phyloP scores from a whole-genome alignment of 2,113 vertebrate species.

The Phaethon lepturus region DNA sequence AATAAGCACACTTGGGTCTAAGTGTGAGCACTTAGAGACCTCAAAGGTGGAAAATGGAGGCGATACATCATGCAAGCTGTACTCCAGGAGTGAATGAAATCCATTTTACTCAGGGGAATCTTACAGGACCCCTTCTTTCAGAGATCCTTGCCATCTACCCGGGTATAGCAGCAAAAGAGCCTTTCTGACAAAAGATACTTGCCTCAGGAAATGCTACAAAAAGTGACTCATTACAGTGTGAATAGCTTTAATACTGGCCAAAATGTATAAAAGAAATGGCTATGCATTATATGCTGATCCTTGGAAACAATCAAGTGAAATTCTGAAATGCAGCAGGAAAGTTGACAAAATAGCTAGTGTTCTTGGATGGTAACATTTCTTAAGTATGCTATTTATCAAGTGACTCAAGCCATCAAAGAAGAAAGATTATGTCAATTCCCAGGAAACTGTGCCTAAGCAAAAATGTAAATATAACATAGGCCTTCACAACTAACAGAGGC shows the following conservation, averaged over 20 bases:
- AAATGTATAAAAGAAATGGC: background rate
- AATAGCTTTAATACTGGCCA: background rate
- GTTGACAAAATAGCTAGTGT: background rate
- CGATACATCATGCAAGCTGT: accelerated
- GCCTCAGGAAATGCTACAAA: background rate
- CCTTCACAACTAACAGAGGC: background rate
- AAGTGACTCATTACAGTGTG: background rate
- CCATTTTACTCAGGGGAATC: background rate
- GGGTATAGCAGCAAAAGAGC: background rate
- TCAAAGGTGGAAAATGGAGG: background rate
- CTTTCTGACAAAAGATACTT: background rate
- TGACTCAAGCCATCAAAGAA: background rate
- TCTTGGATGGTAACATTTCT: background rate
- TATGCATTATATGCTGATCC: background rate
- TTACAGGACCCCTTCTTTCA: background rate
- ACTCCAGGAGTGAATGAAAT: background rate
- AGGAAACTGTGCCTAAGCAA: background rate
- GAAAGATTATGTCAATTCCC: background rate
- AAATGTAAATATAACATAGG: background rate
- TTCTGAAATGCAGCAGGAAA: background rate
- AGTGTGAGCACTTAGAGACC: background rate
- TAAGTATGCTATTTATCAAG: background rate
- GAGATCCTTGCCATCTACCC: background rate
- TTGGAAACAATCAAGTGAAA: background rate
- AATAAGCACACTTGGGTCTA: background rate